Percentiles rank a stretch among this genome's conserved stretches.
phyloP scores from a whole-genome alignment of 2,888 invertebrate genomes.

The Philereme vetulata region DNA sequence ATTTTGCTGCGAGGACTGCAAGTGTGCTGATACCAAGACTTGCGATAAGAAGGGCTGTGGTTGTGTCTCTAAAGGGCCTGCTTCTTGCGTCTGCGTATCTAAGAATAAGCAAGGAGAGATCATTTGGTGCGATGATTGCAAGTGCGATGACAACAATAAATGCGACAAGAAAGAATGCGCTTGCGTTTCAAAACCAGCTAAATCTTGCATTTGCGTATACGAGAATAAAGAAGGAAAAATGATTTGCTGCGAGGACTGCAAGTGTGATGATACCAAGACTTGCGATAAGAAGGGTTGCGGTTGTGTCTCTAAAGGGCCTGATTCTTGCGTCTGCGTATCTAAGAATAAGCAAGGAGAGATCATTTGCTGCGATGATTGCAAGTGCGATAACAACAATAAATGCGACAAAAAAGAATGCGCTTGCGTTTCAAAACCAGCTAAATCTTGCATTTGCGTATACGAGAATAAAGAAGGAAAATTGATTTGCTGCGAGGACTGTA shows the following conservation, averaged over 20 bases:
- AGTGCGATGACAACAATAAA: slow-evolving; percentile 35
- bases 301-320: slow-evolving; percentile 38
- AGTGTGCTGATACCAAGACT: slow-evolving; percentile 40
- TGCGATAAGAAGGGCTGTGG: slow-evolving; percentile 47
- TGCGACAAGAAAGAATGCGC: slow-evolving; percentile 38
- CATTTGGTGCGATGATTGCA: slow-evolving; percentile 39
- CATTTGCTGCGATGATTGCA: slow-evolving; percentile 41
- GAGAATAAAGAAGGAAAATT: slow-evolving; percentile 36
- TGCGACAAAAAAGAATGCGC: slow-evolving; percentile 39
- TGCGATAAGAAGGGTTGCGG: slow-evolving; percentile 47
- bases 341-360: slow-evolving; percentile 17
- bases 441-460: slow-evolving; percentile 33
- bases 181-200: slow-evolving; percentile 31
- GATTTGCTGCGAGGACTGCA: slow-evolving; percentile 40
- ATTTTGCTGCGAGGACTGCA: slow-evolving; percentile 40
- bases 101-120: slow-evolving; percentile 17
- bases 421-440: slow-evolving; percentile 28
- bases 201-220: slow-evolving; percentile 34
- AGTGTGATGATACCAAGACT: slow-evolving; percentile 39
- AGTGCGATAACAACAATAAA: slow-evolving; percentile 34
- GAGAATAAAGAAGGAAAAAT: slow-evolving; percentile 35
- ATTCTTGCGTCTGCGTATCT: slow-evolving; percentile 34
- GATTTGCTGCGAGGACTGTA: slow-evolving; percentile 38
- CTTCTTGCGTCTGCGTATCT: too few species aligned
- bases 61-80: slow-evolving; percentile 45